Evolutionary conservation across 2,797 vertebrate species (phyloP), one percentile per base, ranked within the genome.

Genomic region (Crenichthys baileyi): DNA sequence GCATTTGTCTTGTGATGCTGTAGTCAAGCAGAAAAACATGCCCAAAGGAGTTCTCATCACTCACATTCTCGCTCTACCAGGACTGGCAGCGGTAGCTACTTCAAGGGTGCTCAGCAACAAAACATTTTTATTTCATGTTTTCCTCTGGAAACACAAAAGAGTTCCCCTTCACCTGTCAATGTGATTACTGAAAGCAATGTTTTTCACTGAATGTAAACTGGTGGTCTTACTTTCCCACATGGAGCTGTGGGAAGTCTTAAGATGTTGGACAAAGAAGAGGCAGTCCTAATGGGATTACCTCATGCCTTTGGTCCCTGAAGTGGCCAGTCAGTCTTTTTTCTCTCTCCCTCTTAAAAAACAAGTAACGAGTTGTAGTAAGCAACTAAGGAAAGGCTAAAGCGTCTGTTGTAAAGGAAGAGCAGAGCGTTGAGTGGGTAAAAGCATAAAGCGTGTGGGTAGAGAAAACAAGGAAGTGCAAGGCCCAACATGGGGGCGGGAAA

Each of bases 181-280:
- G 91, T 84, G 91, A 94, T 92, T 93, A 92, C 90, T 83, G 91
- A 90, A 87, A 60, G 82, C 89, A 85, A 18, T 93, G 91, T 93
- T 91, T 90, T 68, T 80, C 0, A n/a, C 85, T 88, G 87, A 93
- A 92, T 92, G 78, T 65, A 29, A 83, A 93, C 85, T 39, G 80
- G 88, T 90, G 90, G 88, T 89, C 91, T 89, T 92, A 90, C 85
- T 92, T 94, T 95, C 94, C 94, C 93, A 95, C 91, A 89, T 93
- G 89, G 87, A 88, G 79, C 90, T 88, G 88, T 90, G 93, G 93
- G 93, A 93, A 94, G 92, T 92, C 91, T 93, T 88, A 88, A 90
- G 93, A 88, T 86, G 71, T n/a, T 24, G 85, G 79, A 95, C 92
- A 95, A 95, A 94, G 81, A 82, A 76, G 75, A 81, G 73, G 81